A percentile compares a stretch with the other conserved stretches of the same genome.
phyloP scores from a whole-genome alignment of 2,888 invertebrate genomes.

The Zelleria hepariella region DNA sequence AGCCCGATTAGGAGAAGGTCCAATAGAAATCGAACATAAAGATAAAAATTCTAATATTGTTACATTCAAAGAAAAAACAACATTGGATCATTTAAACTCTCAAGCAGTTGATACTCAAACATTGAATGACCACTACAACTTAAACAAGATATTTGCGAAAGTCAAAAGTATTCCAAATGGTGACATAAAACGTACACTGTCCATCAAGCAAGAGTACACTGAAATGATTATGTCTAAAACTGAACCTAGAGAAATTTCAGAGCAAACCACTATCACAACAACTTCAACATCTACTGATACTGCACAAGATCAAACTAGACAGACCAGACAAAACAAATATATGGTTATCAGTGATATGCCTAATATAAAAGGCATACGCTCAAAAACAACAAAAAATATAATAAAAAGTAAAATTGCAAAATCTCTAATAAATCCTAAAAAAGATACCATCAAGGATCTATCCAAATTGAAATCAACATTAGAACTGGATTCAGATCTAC shows the following conservation, averaged over 20 bases:
- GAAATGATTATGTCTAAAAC: too few relatives aligned
- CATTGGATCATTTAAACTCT: too few relatives aligned
- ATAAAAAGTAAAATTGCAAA: neutral
- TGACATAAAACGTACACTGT: too few relatives aligned
- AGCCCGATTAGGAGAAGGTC: neutral
- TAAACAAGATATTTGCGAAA: too few relatives aligned
- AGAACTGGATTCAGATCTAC: neutral
- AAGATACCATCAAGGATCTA: too few relatives aligned
- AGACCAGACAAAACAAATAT: neutral
- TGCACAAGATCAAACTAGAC: neutral
- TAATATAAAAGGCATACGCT: neutral
- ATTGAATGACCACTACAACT: too few relatives aligned
- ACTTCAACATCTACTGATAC: neutral
- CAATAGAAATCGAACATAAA: neutral
- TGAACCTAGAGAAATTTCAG: neutral
- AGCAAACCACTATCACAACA: neutral
- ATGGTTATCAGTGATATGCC: neutral
- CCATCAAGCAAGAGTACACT: too few relatives aligned
- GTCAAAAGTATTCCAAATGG: too few relatives aligned
- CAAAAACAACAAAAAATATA: neutral
- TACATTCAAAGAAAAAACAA: too few relatives aligned
- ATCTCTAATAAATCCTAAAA: too few relatives aligned
- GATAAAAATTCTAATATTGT: too few relatives aligned
- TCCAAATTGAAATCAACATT: neutral
- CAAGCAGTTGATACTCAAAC: too few relatives aligned